Conservation (phyloP, 2,888 invertebrate species). For the Bedellia somnulentella region DNA sequence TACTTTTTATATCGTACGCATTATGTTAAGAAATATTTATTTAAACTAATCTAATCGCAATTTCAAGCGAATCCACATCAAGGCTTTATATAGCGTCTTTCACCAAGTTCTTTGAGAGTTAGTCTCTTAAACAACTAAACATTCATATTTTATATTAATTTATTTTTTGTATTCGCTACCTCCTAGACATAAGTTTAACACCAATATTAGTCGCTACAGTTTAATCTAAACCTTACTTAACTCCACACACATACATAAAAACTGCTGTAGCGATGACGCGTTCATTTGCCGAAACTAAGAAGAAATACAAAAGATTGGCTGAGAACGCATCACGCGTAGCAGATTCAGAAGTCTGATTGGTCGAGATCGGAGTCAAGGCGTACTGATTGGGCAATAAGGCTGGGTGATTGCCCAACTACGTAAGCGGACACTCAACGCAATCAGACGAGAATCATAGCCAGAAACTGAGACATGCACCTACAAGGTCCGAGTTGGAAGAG, state of each 20-base stretch:
- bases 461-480: slow-evolving; percentile 13
- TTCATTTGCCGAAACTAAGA: slow-evolving; percentile 23
- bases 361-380: slow-evolving; percentile 39
- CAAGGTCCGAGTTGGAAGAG: neutral
- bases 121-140: slow-evolving; percentile 44
- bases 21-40: slow-evolving; percentile 39
- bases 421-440: slow-evolving; percentile 55
- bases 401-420: slow-evolving; percentile 72
- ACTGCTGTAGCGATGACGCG: slow-evolving; percentile 27
- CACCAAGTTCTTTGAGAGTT: slow-evolving; percentile 56
- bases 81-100: slow-evolving; percentile 58
- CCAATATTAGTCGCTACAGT: slow-evolving; percentile 47
- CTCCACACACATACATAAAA: slow-evolving; percentile 59
- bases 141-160: slow-evolving; percentile 33
- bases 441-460: slow-evolving; percentile 31
- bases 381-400: slow-evolving; percentile 73
- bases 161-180: slow-evolving; percentile 39
- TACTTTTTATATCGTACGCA: slow-evolving; percentile 41
- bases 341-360: slow-evolving; percentile 35
- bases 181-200: slow-evolving; percentile 60
- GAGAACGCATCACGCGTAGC: slow-evolving; percentile 31
- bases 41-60: slow-evolving; percentile 57
- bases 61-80: slow-evolving; percentile 40
- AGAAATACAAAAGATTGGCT: slow-evolving; percentile 16
- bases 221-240: slow-evolving; percentile 30